Evolutionary conservation across 2,113 vertebrate genomes (phyloP).

Genomic region (Neoarius graeffei): DNA sequence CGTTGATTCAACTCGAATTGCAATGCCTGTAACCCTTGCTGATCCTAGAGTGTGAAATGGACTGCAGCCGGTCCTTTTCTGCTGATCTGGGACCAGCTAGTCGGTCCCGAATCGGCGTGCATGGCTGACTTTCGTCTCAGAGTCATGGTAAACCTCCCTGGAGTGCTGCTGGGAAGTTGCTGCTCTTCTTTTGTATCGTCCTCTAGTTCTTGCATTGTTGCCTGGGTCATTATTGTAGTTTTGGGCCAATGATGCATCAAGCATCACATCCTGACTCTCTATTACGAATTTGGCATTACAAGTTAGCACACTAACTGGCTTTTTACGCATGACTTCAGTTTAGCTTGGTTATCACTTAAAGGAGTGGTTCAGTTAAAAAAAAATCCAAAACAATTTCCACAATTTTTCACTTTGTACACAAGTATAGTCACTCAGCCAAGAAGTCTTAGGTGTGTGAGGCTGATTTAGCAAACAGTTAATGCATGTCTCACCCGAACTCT

Average conservation of each 20-base stretch:
- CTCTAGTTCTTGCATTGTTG: not conserved
- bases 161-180: constrained; percentile 39
- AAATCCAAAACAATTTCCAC: not conserved
- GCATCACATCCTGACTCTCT: not conserved
- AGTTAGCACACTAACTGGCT: not conserved
- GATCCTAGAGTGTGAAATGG: not conserved
- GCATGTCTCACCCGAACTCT: not conserved
- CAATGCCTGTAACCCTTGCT: not conserved
- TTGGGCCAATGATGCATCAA: not conserved
- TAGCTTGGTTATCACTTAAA: not conserved
- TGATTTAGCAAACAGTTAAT: not conserved
- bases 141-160: constrained; percentile 21
- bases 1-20: not conserved
- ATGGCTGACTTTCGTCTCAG: not conserved
- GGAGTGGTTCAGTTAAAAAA: not conserved
- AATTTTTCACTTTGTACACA: not conserved
- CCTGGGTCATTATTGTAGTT: not conserved
- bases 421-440: not conserved
- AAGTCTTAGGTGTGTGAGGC: not conserved
- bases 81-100: constrained; percentile 25
- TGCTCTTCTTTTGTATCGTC: not conserved
- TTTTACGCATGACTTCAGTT: not conserved
- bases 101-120: not conserved
- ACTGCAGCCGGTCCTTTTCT: not conserved
- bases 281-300: not conserved